phyloP scores from a whole-genome alignment of 2,797 vertebrate species.

The Tenualosa ilisha region DNA sequence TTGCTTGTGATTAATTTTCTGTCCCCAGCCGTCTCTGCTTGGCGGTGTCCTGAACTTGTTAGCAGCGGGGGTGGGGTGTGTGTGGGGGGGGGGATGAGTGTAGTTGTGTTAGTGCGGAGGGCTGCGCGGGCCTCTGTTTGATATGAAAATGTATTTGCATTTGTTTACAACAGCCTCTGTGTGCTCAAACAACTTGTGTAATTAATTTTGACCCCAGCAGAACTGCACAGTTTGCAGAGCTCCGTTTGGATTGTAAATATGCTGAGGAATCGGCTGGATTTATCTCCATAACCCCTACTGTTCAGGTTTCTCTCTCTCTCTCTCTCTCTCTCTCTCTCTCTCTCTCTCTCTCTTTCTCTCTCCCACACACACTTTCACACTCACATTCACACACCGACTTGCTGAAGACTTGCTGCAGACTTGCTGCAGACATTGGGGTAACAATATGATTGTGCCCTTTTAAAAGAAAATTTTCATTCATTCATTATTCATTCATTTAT shows the following conservation, averaged over 20 bases:
- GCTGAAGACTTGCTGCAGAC: too few relatives aligned
- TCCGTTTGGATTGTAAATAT: slow-evolving; percentile 55
- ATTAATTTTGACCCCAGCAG: slow-evolving; percentile 75
- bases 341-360: background rate
- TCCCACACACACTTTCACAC: background rate
- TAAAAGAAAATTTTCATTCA: too few relatives aligned
- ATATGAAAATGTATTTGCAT: slow-evolving; percentile 72
- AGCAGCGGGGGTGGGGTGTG: slow-evolving; percentile 50
- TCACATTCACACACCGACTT: background rate
- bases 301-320: background rate
- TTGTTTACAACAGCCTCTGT: slow-evolving; percentile 78
- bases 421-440: too few relatives aligned
- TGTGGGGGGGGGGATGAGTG: too few relatives aligned
- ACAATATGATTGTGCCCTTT: too few relatives aligned
- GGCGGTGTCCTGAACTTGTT: slow-evolving; percentile 58
- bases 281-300: slow-evolving; percentile 2
- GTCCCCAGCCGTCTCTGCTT: slow-evolving; percentile 55
- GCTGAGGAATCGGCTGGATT: background rate
- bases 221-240: slow-evolving; percentile 56
- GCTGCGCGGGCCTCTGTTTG: slow-evolving; percentile 67
- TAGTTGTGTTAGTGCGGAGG: slow-evolving; percentile 55
- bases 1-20: slow-evolving; percentile 31
- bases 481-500: too few relatives aligned
- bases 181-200: slow-evolving; percentile 72
- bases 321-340: background rate